Conservation (phyloP, 1,140 invertebrate species). For the Periplaneta americana region DNA sequence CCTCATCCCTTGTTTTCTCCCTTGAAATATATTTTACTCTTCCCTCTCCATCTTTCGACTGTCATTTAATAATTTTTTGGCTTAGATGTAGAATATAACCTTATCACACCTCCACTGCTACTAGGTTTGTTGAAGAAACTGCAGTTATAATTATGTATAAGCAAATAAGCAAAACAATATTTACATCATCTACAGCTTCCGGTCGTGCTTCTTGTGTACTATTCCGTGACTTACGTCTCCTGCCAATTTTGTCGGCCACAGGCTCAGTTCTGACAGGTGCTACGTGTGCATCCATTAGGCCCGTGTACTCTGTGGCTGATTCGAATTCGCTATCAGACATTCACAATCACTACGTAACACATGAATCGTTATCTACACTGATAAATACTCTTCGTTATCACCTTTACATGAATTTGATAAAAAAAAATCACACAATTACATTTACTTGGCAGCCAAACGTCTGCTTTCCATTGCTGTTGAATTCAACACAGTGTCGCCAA, state of each 20-base stretch:
- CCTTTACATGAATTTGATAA: not conserved
- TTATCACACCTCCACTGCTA: not conserved
- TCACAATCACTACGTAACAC: slow-evolving; percentile 8
- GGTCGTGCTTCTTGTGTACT: not conserved
- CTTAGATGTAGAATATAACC: too few species aligned
- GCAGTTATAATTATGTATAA: too few species aligned
- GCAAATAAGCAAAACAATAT: not conserved
- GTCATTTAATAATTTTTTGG: too few species aligned
- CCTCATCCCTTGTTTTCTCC: too few species aligned
- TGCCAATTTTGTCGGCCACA: not conserved
- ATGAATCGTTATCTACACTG: not conserved
- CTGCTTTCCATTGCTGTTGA: too few species aligned
- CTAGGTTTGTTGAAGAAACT: too few species aligned
- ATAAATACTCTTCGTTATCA: not conserved
- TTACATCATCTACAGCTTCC: not conserved
- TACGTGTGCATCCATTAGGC: slow-evolving; percentile 20
- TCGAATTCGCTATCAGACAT: slow-evolving; percentile 21
- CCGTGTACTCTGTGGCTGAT: slow-evolving; percentile 17
- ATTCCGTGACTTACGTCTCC: not conserved
- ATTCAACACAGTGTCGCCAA: too few species aligned
- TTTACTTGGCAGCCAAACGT: too few species aligned
- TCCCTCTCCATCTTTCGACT: too few species aligned
- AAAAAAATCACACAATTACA: too few species aligned
- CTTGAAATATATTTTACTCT: too few species aligned
- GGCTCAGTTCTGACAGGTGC: slow-evolving; percentile 1